Evolutionary conservation across 2,888 invertebrate species (phyloP), one percentile per base, ranked within the genome.

Genomic region (Ornithoptera alexandrae): DNA sequence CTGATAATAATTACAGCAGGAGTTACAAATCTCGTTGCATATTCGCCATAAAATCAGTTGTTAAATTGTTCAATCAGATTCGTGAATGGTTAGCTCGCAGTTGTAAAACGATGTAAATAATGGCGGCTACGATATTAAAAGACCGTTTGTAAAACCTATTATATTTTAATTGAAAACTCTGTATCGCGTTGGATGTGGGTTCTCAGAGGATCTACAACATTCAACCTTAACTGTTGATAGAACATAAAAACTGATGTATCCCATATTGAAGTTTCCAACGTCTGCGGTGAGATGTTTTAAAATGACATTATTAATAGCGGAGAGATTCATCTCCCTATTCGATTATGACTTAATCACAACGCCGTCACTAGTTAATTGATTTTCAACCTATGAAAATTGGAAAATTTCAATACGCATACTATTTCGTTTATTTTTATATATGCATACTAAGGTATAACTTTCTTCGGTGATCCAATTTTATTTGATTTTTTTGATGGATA

Each of bases 81-180:
- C 30, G 56, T 53, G 36, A 56, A 64, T 36, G 53, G 36, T 20
- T 1, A 20, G 36, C 20, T 50, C 30, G 36, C 17, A n/a, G 56
- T 65, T 65, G 65, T 65, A 59, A 65, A 65, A 12, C 59, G 59
- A 46, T 46, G 42, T 59, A 59, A 4, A 42, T 65, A 30, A 65
- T 59, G 24, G 46, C 24, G 58, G 24, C 24, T 65, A 5, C n/a
- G 39, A 59, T 65, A 59, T 65, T 24, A 46, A 39, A 58, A 22
- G 30, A 58, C 7, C 50, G 62, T 39, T 50, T 58, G 20, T 42
- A 39, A 10, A 58, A 30, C 30, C 42, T 58, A 42, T 65, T 42
- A 65, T 22, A 10, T 66, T 60, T 22, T 53, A 65, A 65, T 65
- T 60, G 65, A 46, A 59, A 42, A 39, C 42, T 59, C 36, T 56